Evolutionary conservation across 2,113 vertebrate genomes (phyloP).

Genomic region (Hyaena hyaena): DNA sequence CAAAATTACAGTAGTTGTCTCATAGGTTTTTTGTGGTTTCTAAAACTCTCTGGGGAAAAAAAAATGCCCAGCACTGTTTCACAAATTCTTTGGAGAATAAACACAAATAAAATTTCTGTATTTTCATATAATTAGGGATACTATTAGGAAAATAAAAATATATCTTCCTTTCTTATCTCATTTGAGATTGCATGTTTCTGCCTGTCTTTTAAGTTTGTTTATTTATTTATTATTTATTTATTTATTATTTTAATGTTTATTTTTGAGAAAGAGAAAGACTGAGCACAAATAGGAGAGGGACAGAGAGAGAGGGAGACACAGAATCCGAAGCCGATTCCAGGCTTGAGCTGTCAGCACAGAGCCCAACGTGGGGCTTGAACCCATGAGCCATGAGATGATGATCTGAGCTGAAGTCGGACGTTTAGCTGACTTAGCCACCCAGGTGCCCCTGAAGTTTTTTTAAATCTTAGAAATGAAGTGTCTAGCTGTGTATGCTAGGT

Average conservation of each 20-base stretch:
- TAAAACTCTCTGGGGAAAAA: background rate
- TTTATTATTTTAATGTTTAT: too few species aligned
- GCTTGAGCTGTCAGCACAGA: too few species aligned
- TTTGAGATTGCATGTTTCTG: background rate
- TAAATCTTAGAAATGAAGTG: background rate
- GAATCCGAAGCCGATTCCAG: too few species aligned
- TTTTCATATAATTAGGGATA: background rate
- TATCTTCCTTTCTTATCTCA: background rate
- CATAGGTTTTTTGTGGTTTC: conserved; percentile 20
- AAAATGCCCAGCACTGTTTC: background rate
- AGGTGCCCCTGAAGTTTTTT: background rate
- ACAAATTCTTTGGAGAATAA: conserved; percentile 45
- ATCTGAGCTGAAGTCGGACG: too few species aligned
- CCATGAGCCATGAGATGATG: too few species aligned
- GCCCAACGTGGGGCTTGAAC: too few species aligned
- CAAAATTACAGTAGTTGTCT: background rate
- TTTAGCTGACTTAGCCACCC: too few species aligned
- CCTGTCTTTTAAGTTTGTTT: background rate
- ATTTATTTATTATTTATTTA: background rate
- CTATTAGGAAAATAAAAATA: background rate
- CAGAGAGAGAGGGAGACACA: too few species aligned
- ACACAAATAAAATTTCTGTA: background rate
- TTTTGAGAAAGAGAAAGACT: too few species aligned
- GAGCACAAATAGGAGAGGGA: too few species aligned
- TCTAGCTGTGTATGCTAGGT: background rate